phyloP scores from a whole-genome alignment of 1,140 invertebrate species.

The Periplaneta americana region DNA sequence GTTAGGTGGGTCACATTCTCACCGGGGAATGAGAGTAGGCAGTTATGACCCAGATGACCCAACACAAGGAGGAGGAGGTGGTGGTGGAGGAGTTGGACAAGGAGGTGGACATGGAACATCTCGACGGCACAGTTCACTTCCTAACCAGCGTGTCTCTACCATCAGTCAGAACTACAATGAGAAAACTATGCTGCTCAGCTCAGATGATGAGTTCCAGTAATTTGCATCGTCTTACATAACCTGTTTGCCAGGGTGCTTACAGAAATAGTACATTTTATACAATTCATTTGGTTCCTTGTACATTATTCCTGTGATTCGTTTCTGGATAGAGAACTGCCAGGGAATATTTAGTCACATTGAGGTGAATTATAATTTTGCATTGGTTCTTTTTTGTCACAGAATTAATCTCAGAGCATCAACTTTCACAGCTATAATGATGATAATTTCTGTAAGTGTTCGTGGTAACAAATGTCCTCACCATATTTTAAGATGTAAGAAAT shows the following conservation, averaged over 20 bases:
- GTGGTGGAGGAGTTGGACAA: not conserved
- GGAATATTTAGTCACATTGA: not conserved
- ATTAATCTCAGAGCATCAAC: not conserved
- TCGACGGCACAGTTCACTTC: slow-evolving; percentile 43
- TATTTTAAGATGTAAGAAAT: not conserved
- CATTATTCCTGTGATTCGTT: not conserved
- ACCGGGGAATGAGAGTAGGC: slow-evolving; percentile 55
- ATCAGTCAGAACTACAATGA: slow-evolving; percentile 86
- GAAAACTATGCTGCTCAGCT: slow-evolving; percentile 92
- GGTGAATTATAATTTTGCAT: not conserved
- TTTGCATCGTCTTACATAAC: not conserved
- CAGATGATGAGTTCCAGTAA: slow-evolving; percentile 93
- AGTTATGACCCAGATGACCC: slow-evolving; percentile 64
- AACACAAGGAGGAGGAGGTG: slow-evolving; percentile 29
- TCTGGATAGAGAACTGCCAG: not conserved
- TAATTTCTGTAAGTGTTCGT: not conserved
- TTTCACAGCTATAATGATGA: not conserved
- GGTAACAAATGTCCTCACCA: not conserved
- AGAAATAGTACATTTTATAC: not conserved
- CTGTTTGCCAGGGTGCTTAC: not conserved
- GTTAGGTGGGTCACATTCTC: slow-evolving; percentile 25
- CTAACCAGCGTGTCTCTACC: slow-evolving; percentile 63
- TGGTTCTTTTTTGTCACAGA: not conserved
- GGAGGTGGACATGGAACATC: not conserved
- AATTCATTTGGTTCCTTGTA: no score